Evolutionary conservation across 2,888 invertebrate genomes (phyloP), one percentile per base, ranked within the genome.

Genomic region (Panzeria rudis): DNA sequence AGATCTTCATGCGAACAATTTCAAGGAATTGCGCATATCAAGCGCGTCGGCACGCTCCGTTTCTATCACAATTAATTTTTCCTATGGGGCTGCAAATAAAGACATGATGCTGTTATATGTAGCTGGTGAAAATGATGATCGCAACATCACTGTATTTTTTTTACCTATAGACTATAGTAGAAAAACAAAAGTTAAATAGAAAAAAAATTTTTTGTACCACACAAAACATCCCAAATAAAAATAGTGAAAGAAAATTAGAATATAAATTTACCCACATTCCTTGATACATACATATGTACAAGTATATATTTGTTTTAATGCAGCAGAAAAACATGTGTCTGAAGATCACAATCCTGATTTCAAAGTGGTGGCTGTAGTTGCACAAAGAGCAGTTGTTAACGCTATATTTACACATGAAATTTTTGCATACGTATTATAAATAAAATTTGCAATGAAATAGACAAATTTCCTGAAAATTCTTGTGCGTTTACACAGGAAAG

Each of bases 1-100:
- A 68, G 73, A 83, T 88, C 89, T 90, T 89, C 90, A 89, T 89
- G 90, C 89, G 90, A 90, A 89, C 90, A 91, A 91, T 91, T 91
- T 91, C 91, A 91, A 90, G 91, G 91, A 91, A 91, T 91, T 89
- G 91, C 89, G 90, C 91, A 91, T 90, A 91, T 91, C 91, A 91
- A 91, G 91, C 91, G 90, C 91, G 90, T 90, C 91, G 91, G 91
- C 91, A 91, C 91, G 91, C 91, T 91, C 91, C 91, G 91, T 91
- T 91, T 91, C 90, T 89, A 88, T 89, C 89, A 90, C 91, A 91
- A 91, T 91, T 91, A 91, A 91, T 91, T 91, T 91, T 85, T 83
- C 86, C 86, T 75, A 75, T 85, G 78, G 84, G 85, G 54, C 82
- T 79, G 69, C 76, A 85, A 82, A 85, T 79, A 71, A 82, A 85